Conservation (phyloP, 1,140 invertebrate genomes). For the Eubasilissa regina region DNA sequence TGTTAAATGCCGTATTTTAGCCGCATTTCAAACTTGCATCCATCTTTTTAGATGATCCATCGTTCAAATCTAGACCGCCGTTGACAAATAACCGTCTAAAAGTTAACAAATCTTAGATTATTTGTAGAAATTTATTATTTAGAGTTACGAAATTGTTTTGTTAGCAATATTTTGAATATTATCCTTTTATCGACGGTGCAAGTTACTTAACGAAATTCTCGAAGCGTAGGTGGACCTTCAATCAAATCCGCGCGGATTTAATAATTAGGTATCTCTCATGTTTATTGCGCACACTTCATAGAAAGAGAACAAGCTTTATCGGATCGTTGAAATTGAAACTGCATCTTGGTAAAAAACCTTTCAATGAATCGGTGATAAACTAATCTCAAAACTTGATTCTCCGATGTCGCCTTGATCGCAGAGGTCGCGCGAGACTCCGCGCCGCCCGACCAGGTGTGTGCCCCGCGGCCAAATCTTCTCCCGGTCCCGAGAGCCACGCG, state of each 20-base stretch:
- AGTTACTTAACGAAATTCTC: constrained; percentile 18
- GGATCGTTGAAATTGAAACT: neutral
- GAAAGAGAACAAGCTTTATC: neutral
- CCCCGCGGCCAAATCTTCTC: constrained; percentile 31
- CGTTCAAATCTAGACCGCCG: too few relatives aligned
- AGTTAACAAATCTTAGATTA: too few relatives aligned
- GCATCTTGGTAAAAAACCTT: neutral
- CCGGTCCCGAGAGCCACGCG: neutral
- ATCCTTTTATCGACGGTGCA: neutral
- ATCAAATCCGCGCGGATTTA: constrained; percentile 8
- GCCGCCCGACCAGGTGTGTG: constrained; percentile 44
- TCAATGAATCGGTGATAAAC: neutral
- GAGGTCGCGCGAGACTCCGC: constrained; percentile 45
- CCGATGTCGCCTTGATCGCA: constrained; percentile 37
- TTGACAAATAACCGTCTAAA: too few relatives aligned
- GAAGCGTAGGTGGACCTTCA: constrained; percentile 18
- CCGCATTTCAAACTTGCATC: too few relatives aligned
- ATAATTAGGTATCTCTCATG: neutral
- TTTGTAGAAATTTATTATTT: too few relatives aligned
- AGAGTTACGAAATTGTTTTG: too few relatives aligned
- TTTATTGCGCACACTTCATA: neutral
- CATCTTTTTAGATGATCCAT: too few relatives aligned
- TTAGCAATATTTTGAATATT: neutral
- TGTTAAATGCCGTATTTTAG: too few relatives aligned
- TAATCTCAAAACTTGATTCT: neutral